Conservation (phyloP, 2,888 invertebrate species). For the Apodemia mormo region DNA sequence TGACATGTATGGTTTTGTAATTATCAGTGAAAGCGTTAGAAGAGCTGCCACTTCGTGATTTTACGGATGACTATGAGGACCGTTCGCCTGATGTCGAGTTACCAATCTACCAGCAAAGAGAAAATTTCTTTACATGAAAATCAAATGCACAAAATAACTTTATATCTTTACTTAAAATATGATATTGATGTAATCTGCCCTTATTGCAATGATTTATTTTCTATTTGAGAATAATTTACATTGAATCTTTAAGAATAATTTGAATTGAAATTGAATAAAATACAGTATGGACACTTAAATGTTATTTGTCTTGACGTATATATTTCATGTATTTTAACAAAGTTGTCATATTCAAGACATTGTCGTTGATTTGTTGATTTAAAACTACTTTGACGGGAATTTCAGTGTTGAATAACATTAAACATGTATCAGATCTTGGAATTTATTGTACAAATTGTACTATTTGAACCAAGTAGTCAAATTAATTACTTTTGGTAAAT, state of each 20-base stretch:
- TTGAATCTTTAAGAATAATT: no score
- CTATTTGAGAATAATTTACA: no score
- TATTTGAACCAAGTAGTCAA: no score
- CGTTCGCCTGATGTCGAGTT: slow-evolving; percentile 89
- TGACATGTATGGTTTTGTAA: slow-evolving; percentile 22
- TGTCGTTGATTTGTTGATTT: neutral
- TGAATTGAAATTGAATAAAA: no score
- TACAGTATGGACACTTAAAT: no score
- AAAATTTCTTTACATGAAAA: slow-evolving; percentile 87
- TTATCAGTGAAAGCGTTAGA: slow-evolving; percentile 88
- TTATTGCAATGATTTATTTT: neutral
- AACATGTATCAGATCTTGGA: neutral
- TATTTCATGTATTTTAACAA: no score
- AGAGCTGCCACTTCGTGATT: slow-evolving; percentile 83
- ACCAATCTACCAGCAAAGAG: slow-evolving; percentile 92
- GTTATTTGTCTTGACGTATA: no score
- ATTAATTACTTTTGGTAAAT: neutral
- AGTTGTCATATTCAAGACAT: neutral
- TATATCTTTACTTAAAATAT: neutral
- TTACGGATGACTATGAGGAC: slow-evolving; percentile 85
- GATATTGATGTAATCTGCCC: slow-evolving; percentile 1
- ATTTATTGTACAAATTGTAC: no score
- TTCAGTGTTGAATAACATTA: neutral
- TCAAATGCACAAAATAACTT: slow-evolving; percentile 10
- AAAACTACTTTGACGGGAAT: neutral